Evolutionary conservation across 2,113 vertebrate genomes (phyloP).

Genomic region (Pipra filicauda): DNA sequence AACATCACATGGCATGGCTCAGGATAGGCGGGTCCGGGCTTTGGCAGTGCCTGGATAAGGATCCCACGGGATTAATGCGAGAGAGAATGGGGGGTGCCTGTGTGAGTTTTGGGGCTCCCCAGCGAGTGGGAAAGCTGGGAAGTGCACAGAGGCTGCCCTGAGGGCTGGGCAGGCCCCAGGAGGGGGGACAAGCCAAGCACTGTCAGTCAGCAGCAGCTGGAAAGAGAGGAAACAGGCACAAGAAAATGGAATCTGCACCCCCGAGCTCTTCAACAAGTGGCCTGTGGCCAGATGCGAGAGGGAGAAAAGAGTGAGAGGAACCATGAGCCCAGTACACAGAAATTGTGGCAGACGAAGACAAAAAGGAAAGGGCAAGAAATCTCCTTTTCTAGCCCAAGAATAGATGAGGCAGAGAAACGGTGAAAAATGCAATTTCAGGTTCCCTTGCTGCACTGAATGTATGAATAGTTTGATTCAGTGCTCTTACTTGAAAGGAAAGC

Average conservation of each 20-base stretch:
- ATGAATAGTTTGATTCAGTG: not conserved
- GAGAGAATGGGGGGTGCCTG: not conserved
- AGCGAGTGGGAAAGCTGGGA: not conserved
- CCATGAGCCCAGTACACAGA: not conserved
- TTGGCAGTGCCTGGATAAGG: not conserved
- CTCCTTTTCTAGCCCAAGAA: not conserved
- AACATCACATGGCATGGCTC: not conserved
- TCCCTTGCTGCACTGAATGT: not conserved
- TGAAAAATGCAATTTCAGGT: not conserved
- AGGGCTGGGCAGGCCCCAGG: not conserved
- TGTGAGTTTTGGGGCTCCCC: not conserved
- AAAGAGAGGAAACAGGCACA: not conserved
- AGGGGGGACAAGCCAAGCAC: not conserved
- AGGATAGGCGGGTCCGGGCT: not conserved
- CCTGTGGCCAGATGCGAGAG: not conserved
- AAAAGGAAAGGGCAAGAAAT: not conserved
- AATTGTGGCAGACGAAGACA: not conserved
- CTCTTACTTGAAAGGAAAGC: not conserved
- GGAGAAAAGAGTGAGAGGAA: not conserved
- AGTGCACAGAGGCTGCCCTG: not conserved
- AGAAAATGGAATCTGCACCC: not conserved
- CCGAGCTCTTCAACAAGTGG: not conserved
- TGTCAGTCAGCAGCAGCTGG: not conserved
- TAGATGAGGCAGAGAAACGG: not conserved
- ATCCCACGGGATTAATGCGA: not conserved